Base-by-base conservation (phyloP, 2,113 vertebrate genomes). In the Megaceryle maxima region DNA sequence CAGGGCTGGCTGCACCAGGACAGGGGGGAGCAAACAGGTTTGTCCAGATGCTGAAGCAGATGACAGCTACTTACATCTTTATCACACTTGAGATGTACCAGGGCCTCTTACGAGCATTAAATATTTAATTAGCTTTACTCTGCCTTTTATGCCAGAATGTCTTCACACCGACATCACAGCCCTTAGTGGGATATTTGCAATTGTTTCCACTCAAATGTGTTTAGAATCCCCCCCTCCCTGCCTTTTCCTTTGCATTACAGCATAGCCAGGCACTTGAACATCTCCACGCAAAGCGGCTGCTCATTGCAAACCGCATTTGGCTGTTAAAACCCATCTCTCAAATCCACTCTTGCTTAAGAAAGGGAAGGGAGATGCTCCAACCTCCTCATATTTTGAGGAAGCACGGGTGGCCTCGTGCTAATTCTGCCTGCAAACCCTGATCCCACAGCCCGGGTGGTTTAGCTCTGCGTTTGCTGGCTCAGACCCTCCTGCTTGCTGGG, bases 121-220 rank as follows among this genome's bases (percentile, higher is more conserved):
- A 83, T 63, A 96, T 81, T 92, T 94, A 77, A 96, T 97, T 94
- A 88, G 88, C 41, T 96, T 91, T 83, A 69, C 50, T 68, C 74
- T 94, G 92, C 86, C 35, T 96, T 96, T 95, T 85, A 76, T 77
- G 69, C 28, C 80, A 81, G 55, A 29, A 56, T 60, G 73, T 64
- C 72, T 63, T 95, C 94, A 92, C 78, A 90, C 44, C 24, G 25
- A 90, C 84, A 88, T 86, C 48, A 79, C 84, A 77, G 73, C 83
- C 76, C 16, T 93, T 84, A 78, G 55, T 16, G 22, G 79, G 81
- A 93, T 90, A 91, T 77, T 86, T 56, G 29, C 73, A 41, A 93
- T 92, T 90, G 72, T 90, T 96, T 76, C 84, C 62, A 73, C 69
- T 89, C 19, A 62, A 87, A 59, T 74, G 60, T 10, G 7, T 83